Conservation (phyloP, 2,888 invertebrate genomes). For the Caenorhabditis sp. region DNA sequence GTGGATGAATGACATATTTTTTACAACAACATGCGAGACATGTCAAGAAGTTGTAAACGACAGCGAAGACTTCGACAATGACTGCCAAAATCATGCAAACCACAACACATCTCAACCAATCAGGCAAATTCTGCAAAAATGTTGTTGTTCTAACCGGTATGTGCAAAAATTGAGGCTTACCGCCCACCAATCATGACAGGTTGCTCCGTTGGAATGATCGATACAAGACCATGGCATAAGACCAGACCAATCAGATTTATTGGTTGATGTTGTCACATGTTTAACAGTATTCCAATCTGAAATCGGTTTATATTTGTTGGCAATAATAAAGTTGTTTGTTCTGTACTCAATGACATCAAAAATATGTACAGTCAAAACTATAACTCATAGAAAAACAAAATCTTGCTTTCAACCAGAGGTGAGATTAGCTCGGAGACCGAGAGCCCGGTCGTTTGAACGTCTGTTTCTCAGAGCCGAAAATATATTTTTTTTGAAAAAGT, state of each 20-base stretch:
- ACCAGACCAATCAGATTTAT: slow-evolving; percentile 16
- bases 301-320: not conserved
- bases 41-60: slow-evolving; percentile 44
- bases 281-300: slow-evolving; percentile 36
- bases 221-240: slow-evolving; percentile 45
- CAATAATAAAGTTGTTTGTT: not conserved
- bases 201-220: slow-evolving; percentile 9
- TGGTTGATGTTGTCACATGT: slow-evolving; percentile 1
- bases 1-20: slow-evolving; percentile 55
- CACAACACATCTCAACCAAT: slow-evolving; percentile 40
- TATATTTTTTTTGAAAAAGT: too few relatives aligned
- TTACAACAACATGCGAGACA: slow-evolving; percentile 52
- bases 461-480: too few relatives aligned
- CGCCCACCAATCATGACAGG: slow-evolving; percentile 36
- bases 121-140: slow-evolving; percentile 37
- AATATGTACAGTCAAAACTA: too few relatives aligned
- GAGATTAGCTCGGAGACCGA: too few relatives aligned
- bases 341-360: too few relatives aligned
- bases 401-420: too few relatives aligned
- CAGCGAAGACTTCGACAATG: slow-evolving; percentile 37
- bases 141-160: not conserved
- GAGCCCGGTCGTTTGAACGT: too few relatives aligned
- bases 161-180: not conserved
- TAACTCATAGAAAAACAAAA: too few relatives aligned
- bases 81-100: slow-evolving; percentile 46